These are phyloP conservation scores for Sarcophaga caerulescens DNA, from an alignment of 2,888 invertebrate genomes.

Conservation along the genomic window DNA sequence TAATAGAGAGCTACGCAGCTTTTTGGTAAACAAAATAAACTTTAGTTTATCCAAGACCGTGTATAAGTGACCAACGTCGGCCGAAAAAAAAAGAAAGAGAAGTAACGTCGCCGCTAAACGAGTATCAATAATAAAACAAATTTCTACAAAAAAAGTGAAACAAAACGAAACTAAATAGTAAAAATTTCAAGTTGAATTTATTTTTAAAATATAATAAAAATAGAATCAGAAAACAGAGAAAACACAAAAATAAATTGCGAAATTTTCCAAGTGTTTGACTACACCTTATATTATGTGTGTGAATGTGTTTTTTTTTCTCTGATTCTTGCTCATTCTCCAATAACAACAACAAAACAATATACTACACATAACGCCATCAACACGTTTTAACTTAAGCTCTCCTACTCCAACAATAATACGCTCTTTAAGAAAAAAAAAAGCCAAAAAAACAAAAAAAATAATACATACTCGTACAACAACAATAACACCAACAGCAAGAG, in stretches of 20 bases:
- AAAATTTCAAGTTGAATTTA: neutral
- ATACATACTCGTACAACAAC: neutral
- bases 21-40: constrained; percentile 56
- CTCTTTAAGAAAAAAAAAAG: neutral
- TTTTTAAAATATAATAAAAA: constrained; percentile 10
- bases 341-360: neutral
- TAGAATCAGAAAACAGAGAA: constrained; percentile 21
- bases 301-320: constrained; percentile 6
- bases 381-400: constrained; percentile 48
- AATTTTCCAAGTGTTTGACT: too few relatives aligned
- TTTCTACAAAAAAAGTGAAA: constrained; percentile 9
- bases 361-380: constrained; percentile 27
- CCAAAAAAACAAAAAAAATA: neutral
- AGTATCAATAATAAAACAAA: constrained; percentile 5
- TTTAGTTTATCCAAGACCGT: constrained; percentile 71
- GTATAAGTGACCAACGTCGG: constrained; percentile 62
- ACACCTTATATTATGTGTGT: neutral
- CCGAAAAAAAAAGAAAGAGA: constrained; percentile 24
- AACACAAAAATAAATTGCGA: constrained; percentile 8
- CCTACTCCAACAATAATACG: neutral
- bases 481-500: constrained; percentile 15
- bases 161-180: neutral
- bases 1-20: constrained; percentile 54
- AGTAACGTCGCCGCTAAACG: constrained; percentile 32
- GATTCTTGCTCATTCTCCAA: too few relatives aligned